Evolutionary conservation across 2,888 invertebrate species (phyloP).

Genomic region (Nemoura dubitans): DNA sequence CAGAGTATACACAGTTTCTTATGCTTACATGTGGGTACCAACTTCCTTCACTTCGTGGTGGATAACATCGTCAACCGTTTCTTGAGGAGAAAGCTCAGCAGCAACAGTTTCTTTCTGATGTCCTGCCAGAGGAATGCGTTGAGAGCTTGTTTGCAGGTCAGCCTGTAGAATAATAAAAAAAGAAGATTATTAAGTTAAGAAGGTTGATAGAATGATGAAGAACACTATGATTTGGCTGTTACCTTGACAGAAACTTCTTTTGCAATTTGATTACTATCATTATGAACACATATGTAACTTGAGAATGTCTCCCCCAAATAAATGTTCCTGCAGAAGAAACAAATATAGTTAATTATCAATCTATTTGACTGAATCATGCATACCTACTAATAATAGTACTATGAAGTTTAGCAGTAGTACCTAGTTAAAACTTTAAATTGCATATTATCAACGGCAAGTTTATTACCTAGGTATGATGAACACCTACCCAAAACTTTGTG

Average conservation of each 20-base stretch:
- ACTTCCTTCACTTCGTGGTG: conserved; percentile 99
- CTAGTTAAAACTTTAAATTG: too few relatives aligned
- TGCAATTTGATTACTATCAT: conserved; percentile 87
- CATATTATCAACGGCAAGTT: too few relatives aligned
- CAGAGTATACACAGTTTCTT: neutral
- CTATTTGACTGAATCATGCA: too few relatives aligned
- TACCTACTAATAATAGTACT: too few relatives aligned
- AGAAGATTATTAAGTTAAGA: too few relatives aligned
- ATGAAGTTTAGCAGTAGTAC: too few relatives aligned
- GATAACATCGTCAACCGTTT: conserved; percentile 93
- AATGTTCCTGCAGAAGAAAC: conserved; percentile 75
- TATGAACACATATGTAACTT: conserved; percentile 96
- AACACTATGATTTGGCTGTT: conserved; percentile 52
- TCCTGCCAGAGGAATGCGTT: conserved; percentile 83
- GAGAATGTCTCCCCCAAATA: conserved; percentile 98
- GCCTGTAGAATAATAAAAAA: conserved; percentile 72
- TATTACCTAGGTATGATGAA: too few relatives aligned
- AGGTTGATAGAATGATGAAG: too few relatives aligned
- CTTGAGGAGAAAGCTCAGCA: conserved; percentile 72
- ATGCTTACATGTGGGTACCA: conserved; percentile 90
- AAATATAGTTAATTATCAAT: conserved; percentile 29
- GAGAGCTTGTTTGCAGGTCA: conserved; percentile 92
- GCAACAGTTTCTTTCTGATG: conserved; percentile 70
- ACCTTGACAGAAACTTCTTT: conserved; percentile 86
- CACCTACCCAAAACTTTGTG: conserved; percentile 91